Conservation (phyloP, 2,797 vertebrate species). For the Benthosema pterotum region DNA sequence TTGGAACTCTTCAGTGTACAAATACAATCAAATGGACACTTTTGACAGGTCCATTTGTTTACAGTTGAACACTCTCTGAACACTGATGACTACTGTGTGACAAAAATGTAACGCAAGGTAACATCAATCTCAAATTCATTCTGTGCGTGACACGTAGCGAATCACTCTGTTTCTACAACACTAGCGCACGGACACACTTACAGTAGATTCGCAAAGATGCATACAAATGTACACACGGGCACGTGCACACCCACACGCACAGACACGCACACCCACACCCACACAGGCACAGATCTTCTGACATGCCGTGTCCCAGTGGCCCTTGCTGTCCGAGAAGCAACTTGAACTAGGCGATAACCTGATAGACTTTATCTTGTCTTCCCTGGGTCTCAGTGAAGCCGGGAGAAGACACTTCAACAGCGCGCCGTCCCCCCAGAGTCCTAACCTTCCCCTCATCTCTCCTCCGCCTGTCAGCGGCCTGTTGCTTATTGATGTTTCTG, state of each 20-base stretch:
- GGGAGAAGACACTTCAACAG: slow-evolving; percentile 93
- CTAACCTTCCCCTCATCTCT: slow-evolving; percentile 95
- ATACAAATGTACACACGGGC: slow-evolving; percentile 17
- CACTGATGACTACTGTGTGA: no score
- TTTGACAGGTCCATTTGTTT: no score
- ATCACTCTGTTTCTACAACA: not conserved
- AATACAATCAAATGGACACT: no score
- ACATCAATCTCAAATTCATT: slow-evolving; percentile 6
- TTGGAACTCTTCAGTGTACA: no score
- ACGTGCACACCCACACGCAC: slow-evolving; percentile 5
- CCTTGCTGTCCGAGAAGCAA: slow-evolving; percentile 85
- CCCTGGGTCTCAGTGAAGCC: slow-evolving; percentile 88
- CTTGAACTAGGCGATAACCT: slow-evolving; percentile 97
- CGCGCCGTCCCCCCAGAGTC: slow-evolving; percentile 92
- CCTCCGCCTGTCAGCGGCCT: slow-evolving; percentile 96
- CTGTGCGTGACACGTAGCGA: slow-evolving; percentile 5
- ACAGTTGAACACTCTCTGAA: no score
- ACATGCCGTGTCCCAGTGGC: slow-evolving; percentile 82
- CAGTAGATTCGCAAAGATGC: slow-evolving; percentile 2
- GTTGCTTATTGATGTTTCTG: slow-evolving; percentile 99
- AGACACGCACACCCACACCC: slow-evolving; percentile 8
- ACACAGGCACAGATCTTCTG: slow-evolving; percentile 54
- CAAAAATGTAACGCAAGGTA: slow-evolving; percentile 7
- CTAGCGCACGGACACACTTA: slow-evolving; percentile 10
- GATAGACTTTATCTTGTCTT: slow-evolving; percentile 99